phyloP scores from a whole-genome alignment of 2,113 vertebrate genomes.

The Sclerurus mexicanus region DNA sequence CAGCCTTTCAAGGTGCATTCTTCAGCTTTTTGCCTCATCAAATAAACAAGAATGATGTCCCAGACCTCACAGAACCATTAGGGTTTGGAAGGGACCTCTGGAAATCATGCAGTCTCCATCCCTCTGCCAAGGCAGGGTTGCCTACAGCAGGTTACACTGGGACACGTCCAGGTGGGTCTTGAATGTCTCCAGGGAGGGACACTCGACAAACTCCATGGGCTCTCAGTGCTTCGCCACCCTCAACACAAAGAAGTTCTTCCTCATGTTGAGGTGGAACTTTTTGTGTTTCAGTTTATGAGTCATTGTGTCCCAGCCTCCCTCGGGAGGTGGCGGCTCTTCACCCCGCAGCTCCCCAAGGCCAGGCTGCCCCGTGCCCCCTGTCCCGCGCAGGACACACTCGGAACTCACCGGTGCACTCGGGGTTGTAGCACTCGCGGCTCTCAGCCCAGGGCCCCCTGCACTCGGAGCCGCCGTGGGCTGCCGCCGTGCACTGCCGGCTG shows the following conservation, averaged over 20 bases:
- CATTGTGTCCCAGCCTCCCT: neutral
- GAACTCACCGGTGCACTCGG: slow-evolving; percentile 92
- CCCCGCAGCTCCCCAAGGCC: too few species aligned
- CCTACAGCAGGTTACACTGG: neutral
- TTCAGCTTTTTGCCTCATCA: neutral
- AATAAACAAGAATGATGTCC: neutral
- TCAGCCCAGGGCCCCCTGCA: slow-evolving; percentile 97
- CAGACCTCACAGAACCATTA: neutral
- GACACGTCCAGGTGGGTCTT: neutral
- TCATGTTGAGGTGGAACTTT: rapidly evolving
- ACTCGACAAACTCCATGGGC: too few species aligned
- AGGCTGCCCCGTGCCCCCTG: rapidly evolving
- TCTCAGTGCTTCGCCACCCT: neutral
- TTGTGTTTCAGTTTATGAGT: rapidly evolving
- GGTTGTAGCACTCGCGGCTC: slow-evolving; percentile 94
- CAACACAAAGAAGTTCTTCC: rapidly evolving
- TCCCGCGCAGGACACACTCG: rapidly evolving
- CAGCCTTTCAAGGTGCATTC: rapidly evolving
- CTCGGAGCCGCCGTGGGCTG: slow-evolving; percentile 94
- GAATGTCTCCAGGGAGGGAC: too few species aligned
- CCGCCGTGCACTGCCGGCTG: slow-evolving; percentile 92
- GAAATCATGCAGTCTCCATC: neutral
- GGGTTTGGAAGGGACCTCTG: neutral
- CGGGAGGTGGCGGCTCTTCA: neutral
- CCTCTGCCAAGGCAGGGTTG: neutral